Conservation (phyloP, 2,797 vertebrate genomes). For the Syndactyla subalaris region DNA sequence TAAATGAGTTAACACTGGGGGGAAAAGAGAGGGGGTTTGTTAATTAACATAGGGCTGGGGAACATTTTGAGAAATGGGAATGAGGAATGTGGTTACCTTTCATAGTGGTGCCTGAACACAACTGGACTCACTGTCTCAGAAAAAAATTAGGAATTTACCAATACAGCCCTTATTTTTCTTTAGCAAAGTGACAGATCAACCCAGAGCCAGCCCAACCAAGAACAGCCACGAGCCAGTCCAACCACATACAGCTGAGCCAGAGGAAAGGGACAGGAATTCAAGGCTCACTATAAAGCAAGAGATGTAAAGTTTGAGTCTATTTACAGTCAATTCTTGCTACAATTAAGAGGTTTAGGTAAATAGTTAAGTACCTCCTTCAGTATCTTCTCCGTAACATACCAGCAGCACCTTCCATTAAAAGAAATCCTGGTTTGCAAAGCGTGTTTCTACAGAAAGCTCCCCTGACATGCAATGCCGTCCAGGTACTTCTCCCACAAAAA, state of each 20-base stretch:
- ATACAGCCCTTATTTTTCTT: background rate
- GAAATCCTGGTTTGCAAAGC: background rate
- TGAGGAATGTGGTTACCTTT: conserved; percentile 5
- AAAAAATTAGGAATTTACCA: background rate
- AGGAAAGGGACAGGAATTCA: background rate
- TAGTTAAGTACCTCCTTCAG: background rate
- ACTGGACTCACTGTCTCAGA: background rate
- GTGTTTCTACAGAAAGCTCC: background rate
- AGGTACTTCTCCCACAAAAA: background rate
- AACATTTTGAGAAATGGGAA: background rate
- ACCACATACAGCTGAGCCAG: background rate
- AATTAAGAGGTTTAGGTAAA: conserved; percentile 35
- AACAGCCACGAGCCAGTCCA: background rate
- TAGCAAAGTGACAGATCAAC: background rate
- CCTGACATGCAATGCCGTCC: background rate
- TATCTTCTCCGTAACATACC: background rate
- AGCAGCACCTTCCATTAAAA: background rate
- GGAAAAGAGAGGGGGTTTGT: background rate
- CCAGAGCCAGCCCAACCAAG: background rate
- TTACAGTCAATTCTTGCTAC: background rate
- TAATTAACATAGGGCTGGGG: conserved; percentile 38
- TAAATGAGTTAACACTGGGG: conserved; percentile 47
- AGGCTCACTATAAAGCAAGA: background rate
- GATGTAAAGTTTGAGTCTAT: conserved; percentile 30
- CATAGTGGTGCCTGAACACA: background rate